Evolutionary conservation across 2,888 invertebrate species (phyloP).

Genomic region (Pteria penguin): DNA sequence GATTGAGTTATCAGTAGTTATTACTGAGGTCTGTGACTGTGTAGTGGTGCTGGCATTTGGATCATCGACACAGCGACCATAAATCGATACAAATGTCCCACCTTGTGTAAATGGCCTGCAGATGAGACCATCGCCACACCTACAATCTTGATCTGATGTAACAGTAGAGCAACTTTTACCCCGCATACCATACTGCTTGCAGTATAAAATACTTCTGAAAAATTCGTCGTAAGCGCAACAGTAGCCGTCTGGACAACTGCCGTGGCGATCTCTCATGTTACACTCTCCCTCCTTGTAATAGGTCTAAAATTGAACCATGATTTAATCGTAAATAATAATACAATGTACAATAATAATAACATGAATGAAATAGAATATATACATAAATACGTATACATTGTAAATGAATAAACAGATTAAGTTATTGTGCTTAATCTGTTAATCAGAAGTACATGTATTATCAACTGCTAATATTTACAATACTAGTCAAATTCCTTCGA

Average conservation of each 20-base stretch:
- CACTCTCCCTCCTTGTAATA: constrained; percentile 21
- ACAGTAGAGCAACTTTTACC: constrained; percentile 4
- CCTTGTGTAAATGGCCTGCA: not conserved
- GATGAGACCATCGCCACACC: not conserved
- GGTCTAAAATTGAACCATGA: not conserved
- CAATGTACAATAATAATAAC: too few species aligned
- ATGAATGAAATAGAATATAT: too few species aligned
- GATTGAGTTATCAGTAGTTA: not conserved
- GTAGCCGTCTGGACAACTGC: not conserved
- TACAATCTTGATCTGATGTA: constrained; percentile 3
- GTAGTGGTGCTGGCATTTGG: not conserved
- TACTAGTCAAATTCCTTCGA: too few species aligned
- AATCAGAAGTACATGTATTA: too few species aligned
- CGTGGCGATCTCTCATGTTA: not conserved
- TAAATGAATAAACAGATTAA: too few species aligned
- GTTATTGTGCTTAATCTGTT: too few species aligned
- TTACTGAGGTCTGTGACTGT: not conserved
- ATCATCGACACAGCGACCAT: not conserved
- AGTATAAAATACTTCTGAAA: constrained; percentile 12
- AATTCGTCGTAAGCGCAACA: constrained; percentile 29
- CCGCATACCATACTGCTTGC: not conserved
- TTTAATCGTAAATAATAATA: too few species aligned
- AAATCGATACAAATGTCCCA: constrained; percentile 11
- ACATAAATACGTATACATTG: too few species aligned
- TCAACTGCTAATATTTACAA: too few species aligned